Conservation (phyloP, 2,797 vertebrate genomes). For the Neomorphus geoffroyi region DNA sequence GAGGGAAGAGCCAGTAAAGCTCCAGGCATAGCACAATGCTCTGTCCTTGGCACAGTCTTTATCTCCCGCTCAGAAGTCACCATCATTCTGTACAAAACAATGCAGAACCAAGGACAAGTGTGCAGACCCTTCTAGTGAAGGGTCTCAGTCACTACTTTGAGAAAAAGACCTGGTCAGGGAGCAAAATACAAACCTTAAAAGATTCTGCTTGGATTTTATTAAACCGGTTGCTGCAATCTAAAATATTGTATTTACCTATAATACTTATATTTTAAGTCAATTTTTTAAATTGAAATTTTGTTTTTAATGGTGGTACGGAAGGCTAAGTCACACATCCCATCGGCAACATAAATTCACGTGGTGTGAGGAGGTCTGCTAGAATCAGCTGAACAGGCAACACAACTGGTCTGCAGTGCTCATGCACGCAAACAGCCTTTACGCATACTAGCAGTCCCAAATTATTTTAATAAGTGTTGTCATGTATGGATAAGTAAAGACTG, state of each 20-base stretch:
- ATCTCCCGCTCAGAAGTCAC: constrained; percentile 10
- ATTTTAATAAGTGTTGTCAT: not conserved
- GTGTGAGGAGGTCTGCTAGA: not conserved
- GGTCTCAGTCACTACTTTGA: not conserved
- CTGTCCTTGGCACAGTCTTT: constrained; percentile 40
- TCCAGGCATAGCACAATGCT: constrained; percentile 7
- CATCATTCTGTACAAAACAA: not conserved
- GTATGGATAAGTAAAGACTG: not conserved
- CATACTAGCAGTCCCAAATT: not conserved
- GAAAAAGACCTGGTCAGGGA: not conserved
- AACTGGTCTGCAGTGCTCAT: not conserved
- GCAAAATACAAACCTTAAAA: not conserved
- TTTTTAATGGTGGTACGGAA: not conserved
- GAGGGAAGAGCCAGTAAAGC: constrained; percentile 13
- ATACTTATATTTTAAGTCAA: not conserved
- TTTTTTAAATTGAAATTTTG: not conserved
- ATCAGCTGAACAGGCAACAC: not conserved
- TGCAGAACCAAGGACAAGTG: not conserved
- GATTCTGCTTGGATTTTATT: not conserved
- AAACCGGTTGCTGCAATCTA: not conserved
- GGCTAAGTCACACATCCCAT: not conserved
- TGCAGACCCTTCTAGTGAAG: not conserved
- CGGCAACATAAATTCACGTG: not conserved
- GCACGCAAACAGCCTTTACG: not conserved
- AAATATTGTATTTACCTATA: not conserved